Conservation (phyloP, 2,113 vertebrate species). For the Mastomys natalensis region DNA sequence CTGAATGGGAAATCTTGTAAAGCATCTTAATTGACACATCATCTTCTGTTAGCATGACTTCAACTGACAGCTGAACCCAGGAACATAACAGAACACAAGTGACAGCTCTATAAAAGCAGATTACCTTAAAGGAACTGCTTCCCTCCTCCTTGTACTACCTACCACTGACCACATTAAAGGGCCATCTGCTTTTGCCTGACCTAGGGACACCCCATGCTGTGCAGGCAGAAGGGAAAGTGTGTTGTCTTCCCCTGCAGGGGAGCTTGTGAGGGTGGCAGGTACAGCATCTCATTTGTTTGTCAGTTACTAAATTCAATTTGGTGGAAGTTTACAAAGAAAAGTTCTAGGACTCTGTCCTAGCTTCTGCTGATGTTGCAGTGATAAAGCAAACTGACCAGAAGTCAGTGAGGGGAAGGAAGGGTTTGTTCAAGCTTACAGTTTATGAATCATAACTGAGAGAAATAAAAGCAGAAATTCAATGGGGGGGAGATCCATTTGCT, state of each 20-base stretch:
- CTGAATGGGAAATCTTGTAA: neutral
- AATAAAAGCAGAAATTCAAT: neutral
- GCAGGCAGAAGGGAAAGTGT: neutral
- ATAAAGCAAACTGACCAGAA: neutral
- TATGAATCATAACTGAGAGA: neutral
- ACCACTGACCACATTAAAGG: neutral
- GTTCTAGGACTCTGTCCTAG: fast-evolving
- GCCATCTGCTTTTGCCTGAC: too few relatives aligned
- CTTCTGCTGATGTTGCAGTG: neutral
- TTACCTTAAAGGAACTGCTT: neutral
- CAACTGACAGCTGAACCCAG: neutral
- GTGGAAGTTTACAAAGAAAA: neutral
- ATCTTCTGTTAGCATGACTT: neutral
- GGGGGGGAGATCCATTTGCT: neutral
- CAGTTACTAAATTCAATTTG: neutral
- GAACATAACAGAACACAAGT: neutral
- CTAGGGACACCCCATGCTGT: neutral
- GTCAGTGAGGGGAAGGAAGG: neutral
- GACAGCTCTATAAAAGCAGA: neutral
- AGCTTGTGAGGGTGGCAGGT: neutral
- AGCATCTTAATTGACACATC: neutral
- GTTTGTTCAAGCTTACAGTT: neutral
- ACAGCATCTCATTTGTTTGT: neutral
- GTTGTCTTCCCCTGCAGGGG: neutral
- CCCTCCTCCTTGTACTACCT: neutral